phyloP scores from a whole-genome alignment of 2,113 vertebrate genomes.

The Ibidorhyncha struthersii region DNA sequence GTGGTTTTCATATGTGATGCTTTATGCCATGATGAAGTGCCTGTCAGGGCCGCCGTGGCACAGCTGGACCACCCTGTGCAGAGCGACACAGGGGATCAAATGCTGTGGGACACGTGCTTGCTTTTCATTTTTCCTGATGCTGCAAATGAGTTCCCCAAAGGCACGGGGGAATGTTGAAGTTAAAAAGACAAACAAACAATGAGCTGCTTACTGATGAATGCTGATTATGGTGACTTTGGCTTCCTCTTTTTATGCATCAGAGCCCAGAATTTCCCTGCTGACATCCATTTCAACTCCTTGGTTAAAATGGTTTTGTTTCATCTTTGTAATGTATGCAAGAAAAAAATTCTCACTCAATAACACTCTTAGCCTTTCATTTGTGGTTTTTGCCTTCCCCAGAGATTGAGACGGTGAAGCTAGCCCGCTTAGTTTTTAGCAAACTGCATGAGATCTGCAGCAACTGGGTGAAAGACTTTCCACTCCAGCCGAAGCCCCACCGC shows the following conservation, averaged over 20 bases:
- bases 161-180: neutral
- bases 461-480: constrained; percentile 94
- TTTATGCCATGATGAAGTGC: neutral
- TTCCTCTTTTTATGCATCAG: constrained; percentile 8
- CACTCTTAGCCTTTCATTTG: constrained; percentile 28
- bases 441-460: constrained; percentile 90
- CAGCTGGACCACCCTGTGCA: neutral
- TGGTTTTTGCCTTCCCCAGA: constrained; percentile 77
- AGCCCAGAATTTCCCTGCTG: constrained; percentile 38
- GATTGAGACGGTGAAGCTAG: constrained; percentile 90
- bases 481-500: constrained; percentile 85
- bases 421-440: constrained; percentile 88
- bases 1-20: neutral
- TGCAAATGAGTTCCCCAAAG: constrained; percentile 39
- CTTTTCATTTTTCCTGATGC: neutral
- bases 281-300: neutral
- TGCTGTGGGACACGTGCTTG: neutral
- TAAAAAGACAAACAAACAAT: constrained; percentile 50
- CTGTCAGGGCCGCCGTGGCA: neutral
- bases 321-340: constrained; percentile 28
- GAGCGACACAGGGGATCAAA: neutral
- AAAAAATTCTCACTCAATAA: neutral
- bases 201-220: constrained; percentile 33
- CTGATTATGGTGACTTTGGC: constrained; percentile 20
- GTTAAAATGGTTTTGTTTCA: constrained; percentile 48